Evolutionary conservation across 1,140 invertebrate species (phyloP).

Genomic region (Aphidius gifuensis): DNA sequence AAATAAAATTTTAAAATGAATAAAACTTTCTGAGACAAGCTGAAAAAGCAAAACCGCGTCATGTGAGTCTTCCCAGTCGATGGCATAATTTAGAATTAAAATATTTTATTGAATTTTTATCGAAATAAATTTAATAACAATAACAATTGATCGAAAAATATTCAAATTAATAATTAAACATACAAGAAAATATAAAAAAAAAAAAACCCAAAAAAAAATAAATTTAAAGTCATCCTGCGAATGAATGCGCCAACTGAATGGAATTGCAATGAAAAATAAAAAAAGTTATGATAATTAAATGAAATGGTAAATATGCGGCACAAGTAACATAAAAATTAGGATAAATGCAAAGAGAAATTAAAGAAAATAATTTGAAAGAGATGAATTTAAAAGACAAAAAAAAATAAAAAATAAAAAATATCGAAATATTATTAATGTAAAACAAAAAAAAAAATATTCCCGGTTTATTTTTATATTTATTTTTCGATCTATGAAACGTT

Average conservation of each 20-base stretch:
- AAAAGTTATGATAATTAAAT: background rate
- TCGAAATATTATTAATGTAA: constrained; percentile 55
- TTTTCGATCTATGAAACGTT: constrained; percentile 59
- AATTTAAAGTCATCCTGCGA: background rate
- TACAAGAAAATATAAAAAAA: constrained; percentile 7
- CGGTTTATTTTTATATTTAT: constrained; percentile 60
- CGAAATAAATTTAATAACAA: background rate
- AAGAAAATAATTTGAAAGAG: constrained; percentile 11
- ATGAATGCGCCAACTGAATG: no score
- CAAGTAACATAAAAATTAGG: background rate
- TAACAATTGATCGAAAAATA: background rate
- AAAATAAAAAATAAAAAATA: background rate
- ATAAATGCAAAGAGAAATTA: constrained; percentile 1
- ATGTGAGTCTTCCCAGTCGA: constrained; percentile 20
- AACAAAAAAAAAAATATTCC: constrained; percentile 58
- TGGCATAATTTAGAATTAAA: background rate
- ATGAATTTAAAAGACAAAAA: constrained; percentile 7
- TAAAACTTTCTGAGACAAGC: constrained; percentile 17
- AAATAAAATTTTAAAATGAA: constrained; percentile 4
- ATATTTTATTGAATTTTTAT: no score
- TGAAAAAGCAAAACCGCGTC: constrained; percentile 14
- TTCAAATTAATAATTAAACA: background rate
- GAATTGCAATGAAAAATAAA: no score
- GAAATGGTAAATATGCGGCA: constrained; percentile 1
- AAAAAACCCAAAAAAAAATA: background rate